Evolutionary conservation across 2,888 invertebrate species (phyloP).

Genomic region (Pyrrhosoma nymphula): DNA sequence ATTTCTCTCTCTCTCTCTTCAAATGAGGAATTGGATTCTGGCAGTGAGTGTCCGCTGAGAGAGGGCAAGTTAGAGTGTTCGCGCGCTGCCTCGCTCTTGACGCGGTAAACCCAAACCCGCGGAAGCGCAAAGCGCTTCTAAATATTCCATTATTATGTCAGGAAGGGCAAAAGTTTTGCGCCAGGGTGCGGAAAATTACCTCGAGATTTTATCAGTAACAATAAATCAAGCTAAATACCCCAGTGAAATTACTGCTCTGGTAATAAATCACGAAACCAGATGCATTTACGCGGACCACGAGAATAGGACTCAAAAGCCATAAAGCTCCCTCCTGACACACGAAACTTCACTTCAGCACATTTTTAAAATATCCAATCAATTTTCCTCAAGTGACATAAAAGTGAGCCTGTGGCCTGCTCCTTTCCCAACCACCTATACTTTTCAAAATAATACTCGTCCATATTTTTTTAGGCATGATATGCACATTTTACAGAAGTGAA

Average conservation of each 20-base stretch:
- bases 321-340: background rate
- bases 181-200: conserved; percentile 7
- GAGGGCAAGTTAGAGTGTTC: background rate
- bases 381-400: background rate
- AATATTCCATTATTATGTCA: conserved; percentile 31
- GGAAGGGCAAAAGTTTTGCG: background rate
- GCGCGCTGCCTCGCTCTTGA: background rate
- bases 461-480: no score
- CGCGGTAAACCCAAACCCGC: background rate
- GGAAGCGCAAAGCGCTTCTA: background rate
- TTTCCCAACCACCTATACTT: no score
- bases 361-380: background rate
- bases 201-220: background rate
- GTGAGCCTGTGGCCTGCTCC: no score
- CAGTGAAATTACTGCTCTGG: background rate
- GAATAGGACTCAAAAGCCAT: background rate
- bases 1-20: conserved; percentile 25
- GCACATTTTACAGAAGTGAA: no score
- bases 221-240: background rate
- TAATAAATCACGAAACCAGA: background rate
- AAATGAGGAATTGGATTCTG: conserved; percentile 24
- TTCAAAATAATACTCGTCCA: no score
- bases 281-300: conserved; percentile 9
- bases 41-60: background rate
- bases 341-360: background rate